Evolutionary conservation across 2,888 invertebrate species (phyloP), one percentile per base, ranked within the genome.

Genomic region (Chromoteleia sp.): DNA sequence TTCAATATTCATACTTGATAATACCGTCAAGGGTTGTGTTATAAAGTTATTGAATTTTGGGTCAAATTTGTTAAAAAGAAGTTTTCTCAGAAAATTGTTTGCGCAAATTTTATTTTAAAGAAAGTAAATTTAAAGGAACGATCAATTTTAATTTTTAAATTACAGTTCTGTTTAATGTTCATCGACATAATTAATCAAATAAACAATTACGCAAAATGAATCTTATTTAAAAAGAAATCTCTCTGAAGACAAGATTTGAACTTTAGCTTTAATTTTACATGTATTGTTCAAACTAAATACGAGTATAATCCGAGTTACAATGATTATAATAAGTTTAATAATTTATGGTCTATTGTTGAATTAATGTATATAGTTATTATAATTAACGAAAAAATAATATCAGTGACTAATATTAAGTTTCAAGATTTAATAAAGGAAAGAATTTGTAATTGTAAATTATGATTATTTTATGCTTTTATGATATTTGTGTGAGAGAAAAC

Each of bases 1-100:
- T 58, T 67, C 65, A 65, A 75, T 67, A 48, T 67, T 73, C 61
- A 50, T 58, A 67, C 39, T 75, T 58, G 39, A 67, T 65, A 54
- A 58, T 67, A 50, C 48, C 7, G 14, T 25, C 19, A 19, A 67
- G 25, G 39, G 25, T 43, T 25, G 19, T 39, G 45, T 63, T 73
- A 45, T 21, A 50, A 71, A 59, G 52, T 41, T 67, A 67, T 67
- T 56, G 68, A 68, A 68, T 68, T 56, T 68, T 14, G 21, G 7
- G 50, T 50, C 21, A 39, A 67, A 41, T 41, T 29, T 54, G n/a
- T 17, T 21, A 1, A 8, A 39, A 52, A 52, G 29, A 50, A 29
- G 29, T 29, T 19, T n/a, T 10, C n/a, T 5, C 15, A 33, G 8
- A 19, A 58, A 58, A 43, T 17, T 58, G 10, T n/a, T n/a, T n/a